These are phyloP conservation scores for Scomber scombrus DNA, from an alignment of 2,113 vertebrate species.

Conservation along the genomic window DNA sequence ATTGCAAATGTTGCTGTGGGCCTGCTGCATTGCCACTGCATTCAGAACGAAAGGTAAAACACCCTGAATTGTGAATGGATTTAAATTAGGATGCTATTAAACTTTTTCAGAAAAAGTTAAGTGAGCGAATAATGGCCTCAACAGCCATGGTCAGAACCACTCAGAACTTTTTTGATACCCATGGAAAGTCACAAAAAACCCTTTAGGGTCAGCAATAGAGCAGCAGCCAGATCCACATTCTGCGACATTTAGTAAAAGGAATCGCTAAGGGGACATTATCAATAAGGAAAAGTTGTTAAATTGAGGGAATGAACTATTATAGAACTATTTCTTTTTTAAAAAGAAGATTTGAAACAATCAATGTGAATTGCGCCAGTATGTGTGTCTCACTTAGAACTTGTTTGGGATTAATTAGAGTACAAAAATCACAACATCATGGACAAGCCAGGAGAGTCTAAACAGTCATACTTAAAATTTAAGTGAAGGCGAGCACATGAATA, in stretches of 20 bases:
- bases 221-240: not conserved
- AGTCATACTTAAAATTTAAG: not conserved
- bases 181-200: not conserved
- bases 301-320: not conserved
- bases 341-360: not conserved
- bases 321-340: no score
- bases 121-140: not conserved
- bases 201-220: not conserved
- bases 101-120: not conserved
- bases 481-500: not conserved
- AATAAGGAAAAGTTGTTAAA: not conserved
- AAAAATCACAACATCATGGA: not conserved
- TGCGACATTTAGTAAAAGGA: not conserved
- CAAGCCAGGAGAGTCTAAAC: not conserved
- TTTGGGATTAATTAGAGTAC: not conserved
- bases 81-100: not conserved
- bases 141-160: not conserved
- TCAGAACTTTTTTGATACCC: not conserved
- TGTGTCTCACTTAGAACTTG: no score
- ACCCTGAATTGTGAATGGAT: not conserved
- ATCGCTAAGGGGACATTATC: no score
- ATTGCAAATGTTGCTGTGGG: slow-evolving; percentile 27
- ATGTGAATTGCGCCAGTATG: not conserved
- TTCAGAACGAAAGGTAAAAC: not conserved
- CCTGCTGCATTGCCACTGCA: slow-evolving; percentile 13